Base-by-base conservation (phyloP, 2,888 invertebrate species). In the Chalcosyrphus nemorum region DNA sequence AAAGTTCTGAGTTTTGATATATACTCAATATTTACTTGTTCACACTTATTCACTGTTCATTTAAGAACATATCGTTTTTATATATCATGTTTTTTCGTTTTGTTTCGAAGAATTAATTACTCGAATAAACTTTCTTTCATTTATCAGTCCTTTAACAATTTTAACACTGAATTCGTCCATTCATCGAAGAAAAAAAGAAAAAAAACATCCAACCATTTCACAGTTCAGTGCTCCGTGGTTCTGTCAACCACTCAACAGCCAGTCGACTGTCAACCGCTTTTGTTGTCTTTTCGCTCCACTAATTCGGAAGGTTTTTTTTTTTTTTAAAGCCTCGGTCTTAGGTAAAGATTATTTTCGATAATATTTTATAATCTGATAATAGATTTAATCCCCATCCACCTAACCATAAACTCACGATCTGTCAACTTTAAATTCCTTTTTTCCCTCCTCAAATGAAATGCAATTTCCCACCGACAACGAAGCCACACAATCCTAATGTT, bases 241-340 rank as follows among this genome's bases (percentile, higher is more conserved):
- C 50, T 70, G 70, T 70, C 77, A 77, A 17, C 13, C n/a, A 27
- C 47, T 57, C 21, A 32, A 7, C 66, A 59, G 43, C 45, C 80
- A 66, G 59, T 29, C 13, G 63, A 19, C 45, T 81, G 81, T 81
- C 81, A 81, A 41, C n/a, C 7, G n/a, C 38, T 68, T 54, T 75
- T 81, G 74, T 81, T 81, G 54, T 81, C 43, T 56, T 63, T 80
- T 70, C 17, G n/a, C 15, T 68, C 13, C 13, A 43, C 56, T 5
- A 32, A 27, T 24, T 24, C 24, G 24, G 4, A n/a, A n/a, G n/a
- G n/a, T n/a, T n/a, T n/a, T n/a, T n/a, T n/a, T n/a, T n/a, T n/a
- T n/a, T n/a, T n/a, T n/a, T n/a, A n/a, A n/a, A n/a, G n/a, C n/a
- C n/a, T n/a, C n/a, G n/a, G n/a, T n/a, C n/a, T 24, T 15, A 59